A percentile compares a stretch with the other conserved stretches of the same genome.
Conservation (phyloP, 2,797 vertebrate genomes). For the Gorsachius magnificus region DNA sequence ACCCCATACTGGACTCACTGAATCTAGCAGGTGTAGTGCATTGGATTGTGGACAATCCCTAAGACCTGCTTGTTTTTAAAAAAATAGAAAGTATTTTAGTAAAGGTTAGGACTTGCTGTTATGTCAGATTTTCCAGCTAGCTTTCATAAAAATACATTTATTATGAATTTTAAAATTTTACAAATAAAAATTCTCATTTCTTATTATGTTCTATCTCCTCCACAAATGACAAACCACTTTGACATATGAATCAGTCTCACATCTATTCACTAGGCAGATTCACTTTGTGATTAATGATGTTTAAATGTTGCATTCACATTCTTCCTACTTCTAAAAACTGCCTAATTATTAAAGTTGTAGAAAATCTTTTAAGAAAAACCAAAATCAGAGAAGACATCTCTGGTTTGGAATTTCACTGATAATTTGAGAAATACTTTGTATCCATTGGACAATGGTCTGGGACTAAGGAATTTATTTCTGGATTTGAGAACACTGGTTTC, state of each 20-base stretch:
- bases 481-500: not conserved
- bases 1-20: not conserved
- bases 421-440: not conserved
- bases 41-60: not conserved
- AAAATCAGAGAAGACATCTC: not conserved
- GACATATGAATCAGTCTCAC: constrained; percentile 8
- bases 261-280: not conserved
- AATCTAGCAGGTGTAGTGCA: not conserved
- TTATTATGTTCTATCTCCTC: not conserved
- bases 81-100: not conserved
- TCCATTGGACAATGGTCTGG: not conserved
- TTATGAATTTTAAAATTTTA: not conserved
- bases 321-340: not conserved
- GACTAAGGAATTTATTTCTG: not conserved
- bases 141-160: not conserved
- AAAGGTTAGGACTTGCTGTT: not conserved
- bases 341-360: not conserved
- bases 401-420: not conserved
- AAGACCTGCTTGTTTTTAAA: not conserved
- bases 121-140: not conserved
- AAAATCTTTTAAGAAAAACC: not conserved
- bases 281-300: not conserved
- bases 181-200: not conserved
- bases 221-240: not conserved
- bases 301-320: not conserved